Conservation (phyloP, 2,888 invertebrate species). For the Gisinianus flammeolus region DNA sequence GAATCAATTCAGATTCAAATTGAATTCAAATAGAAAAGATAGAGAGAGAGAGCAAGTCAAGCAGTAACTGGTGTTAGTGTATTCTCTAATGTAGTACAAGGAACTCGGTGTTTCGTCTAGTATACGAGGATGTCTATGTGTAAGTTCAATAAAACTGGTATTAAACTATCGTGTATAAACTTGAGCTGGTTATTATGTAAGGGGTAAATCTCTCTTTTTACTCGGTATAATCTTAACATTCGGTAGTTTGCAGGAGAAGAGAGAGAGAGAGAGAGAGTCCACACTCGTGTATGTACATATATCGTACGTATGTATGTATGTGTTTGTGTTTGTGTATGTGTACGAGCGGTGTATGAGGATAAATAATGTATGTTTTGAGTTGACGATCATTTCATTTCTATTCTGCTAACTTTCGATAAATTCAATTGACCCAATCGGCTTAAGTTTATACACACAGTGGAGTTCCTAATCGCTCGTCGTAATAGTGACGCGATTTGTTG, state of each 20-base stretch:
- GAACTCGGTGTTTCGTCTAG: not conserved
- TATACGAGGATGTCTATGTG: not conserved
- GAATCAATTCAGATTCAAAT: not conserved
- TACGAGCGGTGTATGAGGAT: not conserved
- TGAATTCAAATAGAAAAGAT: not conserved
- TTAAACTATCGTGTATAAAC: conserved; percentile 29
- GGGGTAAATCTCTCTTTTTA: conserved; percentile 14
- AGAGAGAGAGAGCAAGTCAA: not conserved
- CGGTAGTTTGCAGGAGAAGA: not conserved
- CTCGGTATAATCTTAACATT: not conserved
- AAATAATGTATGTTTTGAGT: conserved; percentile 24
- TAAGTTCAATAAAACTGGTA: conserved; percentile 33
- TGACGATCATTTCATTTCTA: conserved; percentile 24
- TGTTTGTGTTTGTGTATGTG: too few relatives aligned
- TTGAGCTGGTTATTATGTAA: conserved; percentile 31
- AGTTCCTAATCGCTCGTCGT: conserved; percentile 38
- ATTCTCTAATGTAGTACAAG: conserved; percentile 7
- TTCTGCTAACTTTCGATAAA: conserved; percentile 37
- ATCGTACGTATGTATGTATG: too few relatives aligned
- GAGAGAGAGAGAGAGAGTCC: not conserved
- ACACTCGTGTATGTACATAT: not conserved
- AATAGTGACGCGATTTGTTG: conserved; percentile 22
- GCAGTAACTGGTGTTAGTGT: not conserved
- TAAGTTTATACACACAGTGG: conserved; percentile 28
- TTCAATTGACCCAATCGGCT: conserved; percentile 54